phyloP scores from a whole-genome alignment of 2,113 vertebrate genomes.

The Ammospiza caudacuta region DNA sequence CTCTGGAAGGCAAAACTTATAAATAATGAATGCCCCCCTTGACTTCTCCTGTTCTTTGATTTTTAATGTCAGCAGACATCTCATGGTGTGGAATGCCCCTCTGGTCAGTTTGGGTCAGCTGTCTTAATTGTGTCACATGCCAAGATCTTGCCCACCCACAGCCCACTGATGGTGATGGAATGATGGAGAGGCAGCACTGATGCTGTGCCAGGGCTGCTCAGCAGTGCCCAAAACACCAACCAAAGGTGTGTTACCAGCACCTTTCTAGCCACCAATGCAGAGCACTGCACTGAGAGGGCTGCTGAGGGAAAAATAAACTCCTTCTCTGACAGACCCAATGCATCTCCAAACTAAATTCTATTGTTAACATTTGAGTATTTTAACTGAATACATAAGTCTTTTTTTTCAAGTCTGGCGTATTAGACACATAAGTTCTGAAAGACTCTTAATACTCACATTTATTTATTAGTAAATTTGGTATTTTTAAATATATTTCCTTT shows the following conservation, averaged over 20 bases:
- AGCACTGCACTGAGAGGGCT: neutral
- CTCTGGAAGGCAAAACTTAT: neutral
- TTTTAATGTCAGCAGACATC: neutral
- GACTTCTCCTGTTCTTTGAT: neutral
- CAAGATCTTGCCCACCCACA: neutral
- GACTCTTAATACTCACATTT: neutral
- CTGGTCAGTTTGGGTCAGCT: neutral
- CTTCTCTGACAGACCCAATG: neutral
- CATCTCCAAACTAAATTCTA: neutral
- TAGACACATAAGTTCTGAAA: neutral
- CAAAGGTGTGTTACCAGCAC: neutral
- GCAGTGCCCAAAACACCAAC: neutral
- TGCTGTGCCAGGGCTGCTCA: neutral
- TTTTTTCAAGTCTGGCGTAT: neutral
- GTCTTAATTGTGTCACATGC: neutral
- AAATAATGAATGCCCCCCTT: neutral
- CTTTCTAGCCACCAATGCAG: neutral
- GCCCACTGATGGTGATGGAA: neutral
- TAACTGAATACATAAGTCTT: neutral
- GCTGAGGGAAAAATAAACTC: fast-evolving
- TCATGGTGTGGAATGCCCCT: neutral
- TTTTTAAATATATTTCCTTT: neutral
- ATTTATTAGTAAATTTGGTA: neutral
- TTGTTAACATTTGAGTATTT: neutral
- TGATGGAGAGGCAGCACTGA: neutral